Base-by-base conservation (phyloP, 2,113 vertebrate species). In the Oreochromis aureus region DNA sequence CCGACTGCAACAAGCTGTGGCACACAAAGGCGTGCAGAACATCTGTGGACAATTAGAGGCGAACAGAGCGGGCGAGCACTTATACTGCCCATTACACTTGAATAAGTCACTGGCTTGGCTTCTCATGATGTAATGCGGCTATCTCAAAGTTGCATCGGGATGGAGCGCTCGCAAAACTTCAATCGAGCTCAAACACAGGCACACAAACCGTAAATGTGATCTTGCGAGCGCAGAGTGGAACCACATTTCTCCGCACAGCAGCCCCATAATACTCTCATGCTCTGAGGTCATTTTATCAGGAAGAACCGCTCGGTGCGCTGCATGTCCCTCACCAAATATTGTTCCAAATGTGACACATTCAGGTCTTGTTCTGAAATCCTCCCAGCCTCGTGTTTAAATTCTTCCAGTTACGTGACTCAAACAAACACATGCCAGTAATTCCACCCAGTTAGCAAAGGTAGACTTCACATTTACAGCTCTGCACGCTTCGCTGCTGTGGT, bases 11-110 rank as follows among this genome's bases (percentile, higher is more conserved):
- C 89, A 61, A 84, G 89, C 90, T 89, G 95, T 87, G 90, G 92
- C 89, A 91, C 93, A 94, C 85, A 89, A 93, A 94, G 93, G 92
- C 95, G 84, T 94, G 89, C 91, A 81, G 89, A 92, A 94, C 96
- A 96, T 95, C 95, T 96, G 95, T 5, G 87, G 94, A 91, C 94
- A 91, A 94, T 96, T 96, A 94, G 85, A 95, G 94, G 89, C 80
- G 73, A 93, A 90, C 87, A 91, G 90, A 82, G 66, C 88, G 10
- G 87, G 88, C 82, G 24, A 82, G 93, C 91, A 92, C 90, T 95
- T 95, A 93, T 89, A 90, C 94, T 93, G 93, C 94, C 93, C 90
- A 94, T 95, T 96, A 95, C 94, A 92, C 95, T 94, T 61, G 55
- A 95, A 96, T 91, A 94, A 94, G 94, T 95, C 92, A 91, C 92